Base-by-base conservation (phyloP, 2,888 invertebrate genomes). In the Nematopogon swammerdamellus region DNA sequence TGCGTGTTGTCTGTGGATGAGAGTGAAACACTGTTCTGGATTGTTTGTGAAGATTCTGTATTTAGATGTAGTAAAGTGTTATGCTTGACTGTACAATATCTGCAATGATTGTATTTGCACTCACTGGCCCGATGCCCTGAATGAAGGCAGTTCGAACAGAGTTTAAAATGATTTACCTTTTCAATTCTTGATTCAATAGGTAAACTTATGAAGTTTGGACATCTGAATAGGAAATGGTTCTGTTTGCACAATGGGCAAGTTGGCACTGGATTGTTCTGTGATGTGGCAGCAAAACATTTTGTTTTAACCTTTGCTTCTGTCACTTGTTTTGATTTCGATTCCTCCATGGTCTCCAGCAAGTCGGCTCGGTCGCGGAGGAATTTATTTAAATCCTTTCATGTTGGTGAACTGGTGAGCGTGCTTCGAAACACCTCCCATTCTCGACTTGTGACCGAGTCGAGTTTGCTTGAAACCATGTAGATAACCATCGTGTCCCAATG, bases 141-240 rank as follows among this genome's bases (percentile, higher is more conserved):
- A 16, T 49, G 49, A 14, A 52, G 30, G 18, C 52, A 52, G 29
- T 52, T 52, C 4, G 46, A 16, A 20, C 51, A 53, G 25, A 51
- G 45, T 20, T 49, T 51, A 2, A 43, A 49, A 6, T 48, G 36
- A 10, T 30, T 49, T 17, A 46, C 48, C 45, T 44, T 52, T 30
- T 19, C 6, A 25, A 30, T 19, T 2, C 51, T 46, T 3, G n/a
- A 18, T 11, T 51, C 51, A 6, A 48, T n/a, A 8, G 51, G 18
- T 44, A 53, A 44, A 18, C 18, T 20, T 50, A 20, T 19, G 51
- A 52, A 4, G 11, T 10, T 17, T 30, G 36, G 44, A n/a, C 53
- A 53, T 25, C 16, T 46, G 19, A 42, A 51, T 19, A 53, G n/a
- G 36, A 30, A 46, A 46, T 53, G 53, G 18, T 29, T 14, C 16